Base-by-base conservation (phyloP, 2,888 invertebrate species). In the Rosalia funebris region DNA sequence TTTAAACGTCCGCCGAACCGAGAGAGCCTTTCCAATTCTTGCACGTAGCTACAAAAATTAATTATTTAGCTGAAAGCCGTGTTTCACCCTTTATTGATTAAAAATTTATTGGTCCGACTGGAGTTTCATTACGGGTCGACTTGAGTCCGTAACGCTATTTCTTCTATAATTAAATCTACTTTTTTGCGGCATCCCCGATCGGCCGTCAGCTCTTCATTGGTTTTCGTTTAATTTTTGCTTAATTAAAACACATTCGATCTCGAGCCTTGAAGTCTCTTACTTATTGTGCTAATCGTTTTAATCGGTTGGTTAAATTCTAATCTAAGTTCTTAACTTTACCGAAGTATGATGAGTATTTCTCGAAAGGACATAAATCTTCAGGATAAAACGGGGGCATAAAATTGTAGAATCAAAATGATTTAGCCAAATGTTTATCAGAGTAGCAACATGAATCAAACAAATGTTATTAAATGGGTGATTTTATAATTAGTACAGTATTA, bases 11-110 rank as follows among this genome's bases (percentile, higher is more conserved):
- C 17, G n/a, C 5, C 41, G 41, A n/a, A 10, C 12, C 14, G 36
- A 46, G n/a, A 46, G 17, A 17, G 15, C 17, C 15, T 11, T 11
- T 17, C 34, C 36, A 12, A 36, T 48, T 48, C 37, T 32, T 48
- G 36, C 47, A 36, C 48, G 37, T 48, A 48, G 17, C 48, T 36
- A 16, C 11, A 12, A 37, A 34, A 32, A 48, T 48, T 48, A 48
- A 48, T 48, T 48, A 48, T 48, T 48, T 48, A 14, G 36, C 2
- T 4, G 36, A 36, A 19, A 19, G 19, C 12, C 5, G 12, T 37
- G 37, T 37, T 37, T 48, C 17, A 48, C 20, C 37, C 20, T 37
- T 19, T 15, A 41, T 48, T 16, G 19, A 48, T 48, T 48, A 48
- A 48, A 48, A 48, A 37, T 19, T 37, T 48, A 48, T 48, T 37